Base-by-base conservation (phyloP, 2,113 vertebrate species). In the Acrocephalus arundinaceus region DNA sequence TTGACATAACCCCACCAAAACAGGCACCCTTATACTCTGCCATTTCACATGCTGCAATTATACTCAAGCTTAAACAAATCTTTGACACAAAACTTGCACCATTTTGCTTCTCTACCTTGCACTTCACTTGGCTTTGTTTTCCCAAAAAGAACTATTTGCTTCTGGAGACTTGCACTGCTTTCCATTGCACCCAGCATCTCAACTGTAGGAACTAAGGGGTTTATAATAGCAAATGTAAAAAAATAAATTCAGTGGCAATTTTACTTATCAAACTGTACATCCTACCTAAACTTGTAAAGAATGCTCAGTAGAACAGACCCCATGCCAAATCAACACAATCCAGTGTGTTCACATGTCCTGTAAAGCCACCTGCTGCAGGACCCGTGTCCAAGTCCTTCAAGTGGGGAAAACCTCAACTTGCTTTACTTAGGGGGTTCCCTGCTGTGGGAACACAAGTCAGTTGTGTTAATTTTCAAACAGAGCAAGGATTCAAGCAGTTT, bases 1-100 rank as follows among this genome's bases (percentile, higher is more conserved):
- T 96, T 97, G 89, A 96, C 70, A 89, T 85, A 94, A 95, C 91
- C 93, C 77, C 94, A 87, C 83, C 8, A 0, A 72, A 93, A 81
- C 13, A 94, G 73, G 65, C 91, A n/a, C 39, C 43, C 57, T 52
- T 55, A 25, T 2, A 19, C 33, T 37, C 51, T 87, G 72, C 83
- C 52, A 59, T 84, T 81, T 78, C 89, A 93, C 45, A 61, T 65
- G 37, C 68, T 81, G 91, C 84, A 78, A 74, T 93, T 87, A 87
- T 3, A 58, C 33, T 89, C 19, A 23, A 81, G 65, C 33, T 78
- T 81, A 63, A 84, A 93, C 1, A 1, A 77, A 95, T 81, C 49
- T 87, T 18, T 85, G 76, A 93, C 91, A 87, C 63, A 33, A 61
- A 49, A 35, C 35, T 76, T 85, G 62, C 54, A 68, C 31, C 0